A percentile compares a stretch with the other conserved stretches of the same genome.
Conservation (phyloP, 2,888 invertebrate species). For the Eristalis arbustorum region DNA sequence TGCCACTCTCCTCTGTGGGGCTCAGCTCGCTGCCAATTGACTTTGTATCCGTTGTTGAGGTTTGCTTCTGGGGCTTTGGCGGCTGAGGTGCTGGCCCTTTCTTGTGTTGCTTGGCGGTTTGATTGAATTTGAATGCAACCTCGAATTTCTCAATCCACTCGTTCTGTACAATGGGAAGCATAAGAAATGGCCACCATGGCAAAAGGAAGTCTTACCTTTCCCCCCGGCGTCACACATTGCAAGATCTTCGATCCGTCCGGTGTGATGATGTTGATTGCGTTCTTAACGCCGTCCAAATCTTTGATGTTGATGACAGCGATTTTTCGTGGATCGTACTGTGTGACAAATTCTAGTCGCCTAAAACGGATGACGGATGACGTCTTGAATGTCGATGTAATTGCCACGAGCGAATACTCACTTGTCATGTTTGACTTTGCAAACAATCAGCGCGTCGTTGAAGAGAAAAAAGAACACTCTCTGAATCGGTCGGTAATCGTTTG, state of each 20-base stretch:
- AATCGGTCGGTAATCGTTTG: conserved; percentile 91
- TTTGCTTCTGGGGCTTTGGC: conserved; percentile 73
- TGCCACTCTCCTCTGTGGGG: conserved; percentile 73
- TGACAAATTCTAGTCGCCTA: conserved; percentile 79
- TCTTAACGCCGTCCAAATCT: conserved; percentile 93
- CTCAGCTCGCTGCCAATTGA: conserved; percentile 73
- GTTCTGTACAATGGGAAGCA: conserved; percentile 81
- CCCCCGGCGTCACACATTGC: conserved; percentile 90
- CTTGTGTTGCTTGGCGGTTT: conserved; percentile 81
- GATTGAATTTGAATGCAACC: conserved; percentile 90
- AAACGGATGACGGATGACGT: background rate
- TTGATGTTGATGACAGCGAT: conserved; percentile 96
- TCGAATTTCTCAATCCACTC: conserved; percentile 97
- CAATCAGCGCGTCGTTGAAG: conserved; percentile 94
- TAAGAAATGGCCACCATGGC: background rate
- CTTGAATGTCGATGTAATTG: background rate
- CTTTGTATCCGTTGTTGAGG: conserved; percentile 72
- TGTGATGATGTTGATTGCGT: conserved; percentile 96
- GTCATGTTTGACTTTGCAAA: conserved; percentile 86
- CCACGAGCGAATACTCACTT: conserved; percentile 73
- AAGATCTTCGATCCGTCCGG: conserved; percentile 96
- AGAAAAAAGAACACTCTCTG: conserved; percentile 95
- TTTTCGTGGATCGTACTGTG: conserved; percentile 84
- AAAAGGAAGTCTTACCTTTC: conserved; percentile 76
- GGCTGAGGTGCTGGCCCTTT: conserved; percentile 81